Base-by-base conservation (phyloP, 2,797 vertebrate genomes). In the Perodicticus potto region DNA sequence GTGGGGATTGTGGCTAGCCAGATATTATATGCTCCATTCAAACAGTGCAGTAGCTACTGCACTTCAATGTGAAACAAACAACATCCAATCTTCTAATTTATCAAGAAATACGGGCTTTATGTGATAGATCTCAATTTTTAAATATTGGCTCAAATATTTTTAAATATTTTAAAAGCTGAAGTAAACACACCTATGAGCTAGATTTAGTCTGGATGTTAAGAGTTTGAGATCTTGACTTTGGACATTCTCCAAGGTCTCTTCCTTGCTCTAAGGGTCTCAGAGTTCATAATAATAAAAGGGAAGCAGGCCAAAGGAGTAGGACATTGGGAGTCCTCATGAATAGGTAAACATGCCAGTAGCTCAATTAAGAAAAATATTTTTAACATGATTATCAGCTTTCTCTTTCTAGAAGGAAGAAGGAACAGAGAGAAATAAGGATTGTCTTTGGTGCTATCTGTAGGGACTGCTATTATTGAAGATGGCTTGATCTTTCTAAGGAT, bases 91-190 rank as follows among this genome's bases (percentile, higher is more conserved):
- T 76, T 93, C 29, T 7, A 59, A 45, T 29, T 89, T 77, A 80
- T 76, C 45, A 77, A 61, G 43, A 53, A 45, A 78, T n/a, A 32
- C 2, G 2, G 19, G 20, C 37, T 84, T 76, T 72, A 29, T 59
- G 5, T 25, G 9, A n/a, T 57, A 5, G 45, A 55, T 37, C 65
- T 87, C 43, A 23, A 49, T 61, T 70, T 94, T 94, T 86, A 86
- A 90, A 34, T 83, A 16, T 83, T 89, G 45, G 9, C 25, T 96
- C 32, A 86, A 77, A 63, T 81, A 27, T 78, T 63, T 96, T 34
- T 77, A 65, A 86, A 76, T 61, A 29, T n/a, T 23, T 2, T 45
- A 1, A 43, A 84, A 74, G 43, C 12, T 49, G 49, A 13, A 63
- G 59, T 16, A 76, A 80, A 65, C 7, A 29, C 27, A 19, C 17